A percentile compares a stretch with the other conserved stretches of the same genome.
These are phyloP conservation scores for Tenthredo distinguenda DNA, from an alignment of 2,888 invertebrate genomes.

Conservation along the genomic window DNA sequence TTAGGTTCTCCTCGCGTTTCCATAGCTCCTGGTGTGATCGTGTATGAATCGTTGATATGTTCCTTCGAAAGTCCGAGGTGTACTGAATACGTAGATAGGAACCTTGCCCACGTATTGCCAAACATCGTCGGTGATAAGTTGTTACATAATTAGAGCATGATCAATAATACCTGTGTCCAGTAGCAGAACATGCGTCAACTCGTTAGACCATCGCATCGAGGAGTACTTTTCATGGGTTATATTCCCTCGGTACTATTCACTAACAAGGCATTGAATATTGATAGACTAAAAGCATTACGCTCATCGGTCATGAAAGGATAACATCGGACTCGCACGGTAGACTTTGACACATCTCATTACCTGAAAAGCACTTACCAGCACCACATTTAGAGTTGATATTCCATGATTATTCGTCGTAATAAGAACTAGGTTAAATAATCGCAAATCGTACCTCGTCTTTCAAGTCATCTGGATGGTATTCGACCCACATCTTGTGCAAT, in stretches of 20 bases:
- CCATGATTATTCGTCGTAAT: background rate
- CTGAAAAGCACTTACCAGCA: background rate
- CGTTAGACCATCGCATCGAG: background rate
- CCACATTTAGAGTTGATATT: background rate
- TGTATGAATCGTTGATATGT: background rate
- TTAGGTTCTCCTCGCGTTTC: background rate
- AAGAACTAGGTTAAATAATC: background rate
- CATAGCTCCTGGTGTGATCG: background rate
- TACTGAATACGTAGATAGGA: background rate
- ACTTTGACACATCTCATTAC: background rate
- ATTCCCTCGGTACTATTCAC: background rate
- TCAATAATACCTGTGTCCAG: background rate
- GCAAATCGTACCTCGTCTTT: background rate
- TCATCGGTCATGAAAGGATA: background rate
- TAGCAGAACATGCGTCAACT: background rate
- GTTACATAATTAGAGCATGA: background rate
- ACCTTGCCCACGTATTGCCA: background rate
- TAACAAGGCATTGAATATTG: background rate
- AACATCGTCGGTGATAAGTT: background rate
- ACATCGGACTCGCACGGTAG: background rate
- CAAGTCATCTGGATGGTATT: background rate
- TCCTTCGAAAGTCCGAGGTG: background rate
- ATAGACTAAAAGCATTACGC: background rate
- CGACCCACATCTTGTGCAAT: background rate
- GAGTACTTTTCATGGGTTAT: background rate